Percentiles rank a stretch among this genome's conserved stretches.
phyloP scores from a whole-genome alignment of 1,140 invertebrate species.

The Drosophila suzukii region DNA sequence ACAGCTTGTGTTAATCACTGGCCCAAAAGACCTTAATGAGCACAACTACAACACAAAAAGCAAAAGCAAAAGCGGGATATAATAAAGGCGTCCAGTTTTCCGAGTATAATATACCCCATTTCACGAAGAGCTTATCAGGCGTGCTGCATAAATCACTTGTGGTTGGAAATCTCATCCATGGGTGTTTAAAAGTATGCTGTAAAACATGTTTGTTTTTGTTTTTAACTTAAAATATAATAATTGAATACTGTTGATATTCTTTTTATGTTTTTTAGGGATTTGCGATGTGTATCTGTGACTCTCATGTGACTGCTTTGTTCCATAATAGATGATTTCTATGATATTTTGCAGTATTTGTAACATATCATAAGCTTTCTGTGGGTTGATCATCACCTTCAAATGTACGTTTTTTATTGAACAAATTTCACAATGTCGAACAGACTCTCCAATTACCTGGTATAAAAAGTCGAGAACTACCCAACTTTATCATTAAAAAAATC shows the following conservation, averaged over 20 bases:
- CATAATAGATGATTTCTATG: too few relatives aligned
- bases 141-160: neutral
- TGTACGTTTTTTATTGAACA: neutral
- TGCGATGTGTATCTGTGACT: too few relatives aligned
- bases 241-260: too few relatives aligned
- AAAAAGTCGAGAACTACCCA: conserved; percentile 22
- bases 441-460: neutral
- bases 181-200: neutral
- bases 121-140: conserved; percentile 1
- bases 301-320: too few relatives aligned
- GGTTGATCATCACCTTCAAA: neutral
- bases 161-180: neutral
- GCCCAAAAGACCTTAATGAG: conserved; percentile 76
- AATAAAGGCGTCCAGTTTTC: conserved; percentile 2
- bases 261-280: too few relatives aligned
- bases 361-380: neutral
- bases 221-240: too few relatives aligned
- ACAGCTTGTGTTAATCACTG: conserved; percentile 77
- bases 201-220: neutral
- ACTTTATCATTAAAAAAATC: conserved; percentile 71
- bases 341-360: too few relatives aligned
- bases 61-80: conserved; percentile 19
- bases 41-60: conserved; percentile 37
- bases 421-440: neutral
- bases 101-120: conserved; percentile 25